These are phyloP conservation scores for Gortyna flavago DNA, from an alignment of 2,888 invertebrate genomes.

Conservation along the genomic window DNA sequence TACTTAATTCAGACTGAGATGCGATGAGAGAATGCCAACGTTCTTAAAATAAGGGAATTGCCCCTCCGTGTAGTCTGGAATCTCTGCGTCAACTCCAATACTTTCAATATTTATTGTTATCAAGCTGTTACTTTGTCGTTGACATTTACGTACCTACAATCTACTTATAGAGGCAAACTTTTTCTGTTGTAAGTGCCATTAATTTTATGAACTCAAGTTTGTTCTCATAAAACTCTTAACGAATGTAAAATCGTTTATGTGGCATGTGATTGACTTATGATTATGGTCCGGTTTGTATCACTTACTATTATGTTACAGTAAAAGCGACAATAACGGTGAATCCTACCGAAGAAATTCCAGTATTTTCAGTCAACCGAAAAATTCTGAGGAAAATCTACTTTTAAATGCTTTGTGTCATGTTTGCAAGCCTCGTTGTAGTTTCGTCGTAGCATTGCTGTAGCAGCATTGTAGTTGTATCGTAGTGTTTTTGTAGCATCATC, in stretches of 20 bases:
- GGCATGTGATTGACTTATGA: constrained; percentile 61
- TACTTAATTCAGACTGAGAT: not conserved
- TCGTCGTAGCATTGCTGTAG: not conserved
- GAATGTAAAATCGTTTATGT: constrained; percentile 54
- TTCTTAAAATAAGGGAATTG: not conserved
- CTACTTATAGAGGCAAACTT: constrained; percentile 26
- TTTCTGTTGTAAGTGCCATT: constrained; percentile 43
- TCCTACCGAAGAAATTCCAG: not conserved
- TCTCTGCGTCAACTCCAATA: not conserved
- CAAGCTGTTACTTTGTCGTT: constrained; percentile 27
- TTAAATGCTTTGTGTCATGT: not conserved
- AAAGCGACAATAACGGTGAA: not conserved
- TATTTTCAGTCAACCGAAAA: not conserved
- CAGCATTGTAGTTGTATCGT: too few relatives aligned
- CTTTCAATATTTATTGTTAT: constrained; percentile 20
- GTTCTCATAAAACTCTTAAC: constrained; percentile 47
- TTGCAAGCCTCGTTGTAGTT: not conserved
- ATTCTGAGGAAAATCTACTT: not conserved
- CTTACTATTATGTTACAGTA: constrained; percentile 26
- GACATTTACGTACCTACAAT: constrained; percentile 38
- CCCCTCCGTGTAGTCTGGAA: not conserved
- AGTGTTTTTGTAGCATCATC: too few relatives aligned
- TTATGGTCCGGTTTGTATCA: constrained; percentile 51
- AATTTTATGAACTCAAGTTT: constrained; percentile 43
- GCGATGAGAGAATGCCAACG: not conserved